Conservation (phyloP, 2,888 invertebrate species). For the Leuctra nigra region DNA sequence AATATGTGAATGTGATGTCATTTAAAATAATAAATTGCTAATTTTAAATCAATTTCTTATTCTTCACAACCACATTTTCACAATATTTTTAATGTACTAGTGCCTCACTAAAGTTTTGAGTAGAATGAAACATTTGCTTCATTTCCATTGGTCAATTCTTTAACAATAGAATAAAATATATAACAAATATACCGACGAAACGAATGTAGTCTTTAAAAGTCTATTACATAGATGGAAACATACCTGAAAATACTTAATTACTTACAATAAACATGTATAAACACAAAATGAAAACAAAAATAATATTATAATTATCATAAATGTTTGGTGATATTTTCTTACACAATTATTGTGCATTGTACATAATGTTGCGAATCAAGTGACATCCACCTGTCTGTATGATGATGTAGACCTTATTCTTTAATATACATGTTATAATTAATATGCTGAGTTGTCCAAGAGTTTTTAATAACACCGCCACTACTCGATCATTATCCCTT, state of each 20-base stretch:
- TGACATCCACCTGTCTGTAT: constrained; percentile 27
- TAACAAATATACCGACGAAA: constrained; percentile 8
- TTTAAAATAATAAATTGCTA: constrained; percentile 9
- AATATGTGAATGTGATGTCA: constrained; percentile 20
- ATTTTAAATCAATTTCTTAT: constrained; percentile 7
- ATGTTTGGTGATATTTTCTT: constrained; percentile 31
- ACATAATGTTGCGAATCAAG: constrained; percentile 27
- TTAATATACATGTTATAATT: constrained; percentile 31
- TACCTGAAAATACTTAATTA: constrained; percentile 26
- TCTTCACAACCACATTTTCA: constrained; percentile 5
- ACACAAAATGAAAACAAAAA: constrained; percentile 18
- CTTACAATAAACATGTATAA: constrained; percentile 23
- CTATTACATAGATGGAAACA: constrained; percentile 16
- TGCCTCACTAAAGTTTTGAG: constrained; percentile 25
- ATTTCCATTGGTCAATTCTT: constrained; percentile 19
- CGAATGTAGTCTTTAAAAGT: constrained; percentile 11
- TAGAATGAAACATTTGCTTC: constrained; percentile 20
- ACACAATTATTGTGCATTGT: constrained; percentile 30
- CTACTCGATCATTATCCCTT: too few relatives aligned
- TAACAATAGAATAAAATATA: constrained; percentile 10
- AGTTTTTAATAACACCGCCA: too few relatives aligned
- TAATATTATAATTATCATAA: constrained; percentile 19
- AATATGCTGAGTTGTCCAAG: too few relatives aligned
- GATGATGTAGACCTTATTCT: constrained; percentile 30
- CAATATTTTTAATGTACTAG: constrained; percentile 21